Evolutionary conservation across 2,113 vertebrate species (phyloP), one percentile per base, ranked within the genome.

Genomic region (Oncorhynchus tshawytscha): DNA sequence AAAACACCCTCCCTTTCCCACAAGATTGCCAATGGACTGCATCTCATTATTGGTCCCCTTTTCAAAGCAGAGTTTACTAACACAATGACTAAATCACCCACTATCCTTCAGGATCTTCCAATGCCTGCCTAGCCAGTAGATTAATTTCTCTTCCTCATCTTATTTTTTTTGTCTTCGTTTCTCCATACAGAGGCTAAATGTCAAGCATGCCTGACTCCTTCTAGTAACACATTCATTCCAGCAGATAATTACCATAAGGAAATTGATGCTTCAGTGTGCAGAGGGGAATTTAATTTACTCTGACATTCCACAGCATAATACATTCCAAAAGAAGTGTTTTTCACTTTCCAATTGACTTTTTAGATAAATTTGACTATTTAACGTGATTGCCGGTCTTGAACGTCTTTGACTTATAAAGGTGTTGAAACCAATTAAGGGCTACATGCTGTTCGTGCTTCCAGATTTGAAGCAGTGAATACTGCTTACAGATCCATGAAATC

Each of bases 231-330:
- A 95, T 98, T 96, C 95, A 97, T 98, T 96, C 96, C 97, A 96
- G 95, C 95, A 98, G 95, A 98, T 99, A 98, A 99, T 99, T 99
- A 99, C 96, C 97, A 98, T 98, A 98, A 97, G 96, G 97, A 98
- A 99, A 99, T 98, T 97, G 97, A 98, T 97, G 96, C 96, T 97
- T 98, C 97, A 96, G 96, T 97, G 95, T 96, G 96, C 94, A 92
- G 93, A 94, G 94, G 95, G 95, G 95, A 97, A 99, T 98, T 98
- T 98, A 99, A 99, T 99, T 99, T 99, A 97, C 96, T 95, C 95
- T 94, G 96, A 99, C 39, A 45, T 45, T 45, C 39, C 39, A 45
- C 39, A 45, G 39, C 9, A 45, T 45, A 45, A 45, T 45, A 9
- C 39, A 45, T 45, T 45, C 39, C 2, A 45, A 45, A 95, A 97